phyloP scores from a whole-genome alignment of 2,888 invertebrate species.

The Phania funesta region DNA sequence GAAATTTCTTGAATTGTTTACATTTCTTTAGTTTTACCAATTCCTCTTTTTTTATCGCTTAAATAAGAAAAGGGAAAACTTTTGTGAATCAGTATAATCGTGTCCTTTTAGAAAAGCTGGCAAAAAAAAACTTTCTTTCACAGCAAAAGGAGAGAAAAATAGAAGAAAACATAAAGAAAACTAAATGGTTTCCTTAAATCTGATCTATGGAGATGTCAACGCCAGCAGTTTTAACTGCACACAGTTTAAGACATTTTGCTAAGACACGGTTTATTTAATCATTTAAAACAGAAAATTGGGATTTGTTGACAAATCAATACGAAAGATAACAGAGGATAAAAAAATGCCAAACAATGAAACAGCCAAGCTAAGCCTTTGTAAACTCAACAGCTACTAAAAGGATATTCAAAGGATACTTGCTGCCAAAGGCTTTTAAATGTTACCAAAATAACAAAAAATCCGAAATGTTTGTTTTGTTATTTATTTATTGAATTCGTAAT shows the following conservation, averaged over 20 bases:
- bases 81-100: neutral
- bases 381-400: too few species aligned
- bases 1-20: neutral
- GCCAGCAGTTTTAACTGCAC: slow-evolving; percentile 21
- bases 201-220: slow-evolving; percentile 27
- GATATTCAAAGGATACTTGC: neutral
- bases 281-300: slow-evolving; percentile 28
- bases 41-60: neutral
- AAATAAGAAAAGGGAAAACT: neutral
- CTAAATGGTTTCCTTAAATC: slow-evolving; percentile 8
- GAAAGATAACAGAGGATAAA: neutral
- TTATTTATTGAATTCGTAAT: neutral
- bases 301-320: slow-evolving; percentile 22
- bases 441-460: neutral
- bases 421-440: neutral
- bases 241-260: slow-evolving; percentile 22
- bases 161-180: neutral
- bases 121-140: slow-evolving; percentile 22
- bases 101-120: neutral
- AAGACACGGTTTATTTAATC: slow-evolving; percentile 28
- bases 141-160: neutral
- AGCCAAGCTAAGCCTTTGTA: neutral
- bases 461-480: neutral
- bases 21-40: neutral
- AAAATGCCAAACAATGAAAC: neutral